Conservation (phyloP, 2,888 invertebrate species). For the Oscheius sp. region DNA sequence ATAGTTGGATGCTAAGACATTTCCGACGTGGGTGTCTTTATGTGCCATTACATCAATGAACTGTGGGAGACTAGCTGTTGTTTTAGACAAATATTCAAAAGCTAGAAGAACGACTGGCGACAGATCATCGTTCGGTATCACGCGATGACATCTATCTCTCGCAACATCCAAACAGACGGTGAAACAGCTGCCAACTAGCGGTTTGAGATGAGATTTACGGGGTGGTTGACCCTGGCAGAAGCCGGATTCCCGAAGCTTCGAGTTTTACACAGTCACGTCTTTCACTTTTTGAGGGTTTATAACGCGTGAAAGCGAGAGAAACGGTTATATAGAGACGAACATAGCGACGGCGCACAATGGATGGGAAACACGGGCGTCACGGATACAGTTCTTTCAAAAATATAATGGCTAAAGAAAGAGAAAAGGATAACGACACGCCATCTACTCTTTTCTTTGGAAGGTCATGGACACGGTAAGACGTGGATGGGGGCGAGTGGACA, state of each 20-base stretch:
- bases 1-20: no score
- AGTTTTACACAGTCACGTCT: neutral
- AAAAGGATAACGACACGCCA: neutral
- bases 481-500: neutral
- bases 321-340: neutral
- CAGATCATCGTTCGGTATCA: neutral
- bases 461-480: conserved; percentile 14
- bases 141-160: neutral
- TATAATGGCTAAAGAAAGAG: no score
- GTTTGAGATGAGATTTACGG: conserved; percentile 13
- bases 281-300: neutral
- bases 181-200: conserved; percentile 14
- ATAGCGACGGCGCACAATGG: neutral
- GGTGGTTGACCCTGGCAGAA: conserved; percentile 20
- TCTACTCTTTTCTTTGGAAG: neutral
- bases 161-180: conserved; percentile 6
- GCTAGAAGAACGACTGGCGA: no score
- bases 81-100: no score
- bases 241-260: conserved; percentile 20
- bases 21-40: no score
- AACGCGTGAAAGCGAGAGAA: neutral
- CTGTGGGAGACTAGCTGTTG: no score
- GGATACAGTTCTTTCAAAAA: neutral
- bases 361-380: no score
- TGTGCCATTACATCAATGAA: no score